Evolutionary conservation across 2,888 invertebrate species (phyloP), one percentile per base, ranked within the genome.

Genomic region (Thysanoteuthis rhombus): DNA sequence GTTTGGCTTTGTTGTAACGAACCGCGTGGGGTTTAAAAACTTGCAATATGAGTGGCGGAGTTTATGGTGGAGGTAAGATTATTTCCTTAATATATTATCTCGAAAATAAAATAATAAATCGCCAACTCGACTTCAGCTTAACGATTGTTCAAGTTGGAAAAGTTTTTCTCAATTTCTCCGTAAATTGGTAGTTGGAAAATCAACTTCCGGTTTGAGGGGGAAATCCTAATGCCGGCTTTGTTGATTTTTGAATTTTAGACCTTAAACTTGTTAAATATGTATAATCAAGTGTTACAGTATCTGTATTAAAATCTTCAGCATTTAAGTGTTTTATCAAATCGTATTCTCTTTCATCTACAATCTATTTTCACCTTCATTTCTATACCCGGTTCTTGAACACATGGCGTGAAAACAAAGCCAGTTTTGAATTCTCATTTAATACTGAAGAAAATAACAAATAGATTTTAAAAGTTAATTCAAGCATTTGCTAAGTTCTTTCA

Each of bases 21-120:
- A 42, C 42, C 42, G 92, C 45, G 92, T 92, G 92, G 75, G n/a
- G n/a, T 75, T n/a, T 75, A 91, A 92, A 45, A 92, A n/a, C 45
- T 91, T 92, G 40, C 92, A 92, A 40, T 45, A 92, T 92, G 92
- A 92, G 92, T 32, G 92, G 92, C n/a, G 92, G 92, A n/a, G 92
- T 92, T 45, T 92, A 92, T 45, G 92, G 92, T 42, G 92, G 92
- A 92, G 92, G 92, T 92, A 92, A 92, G n/a, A 40, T 90, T 40
- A 90, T 39, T 90, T 90, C 22, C 22, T 52, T 25, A 25, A 75
- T n/a, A 36, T 75, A 75, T 75, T 75, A 12, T 75, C 52, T 75
- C n/a, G n/a, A 75, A 75, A 75, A 75, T 75, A n/a, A 75, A 75
- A 3, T n/a, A 16, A 16, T 36, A 16, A 10, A 75, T 3, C 36